Conservation (phyloP, 2,113 vertebrate genomes). For the Cottus gobio region DNA sequence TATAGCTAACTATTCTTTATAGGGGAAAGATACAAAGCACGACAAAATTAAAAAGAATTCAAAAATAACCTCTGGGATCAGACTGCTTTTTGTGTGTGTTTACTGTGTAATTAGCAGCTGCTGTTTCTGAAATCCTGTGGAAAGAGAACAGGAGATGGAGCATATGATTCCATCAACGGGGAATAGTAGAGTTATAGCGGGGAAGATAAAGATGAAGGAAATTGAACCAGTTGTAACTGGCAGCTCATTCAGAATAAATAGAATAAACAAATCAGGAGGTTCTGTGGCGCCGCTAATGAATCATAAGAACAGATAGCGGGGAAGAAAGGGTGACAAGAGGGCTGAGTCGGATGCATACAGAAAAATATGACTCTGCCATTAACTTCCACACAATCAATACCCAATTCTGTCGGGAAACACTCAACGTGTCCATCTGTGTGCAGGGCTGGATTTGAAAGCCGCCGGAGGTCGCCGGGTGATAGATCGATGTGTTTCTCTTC, state of each 20-base stretch:
- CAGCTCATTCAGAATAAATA: constrained; percentile 52
- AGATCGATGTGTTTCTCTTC: constrained; percentile 84
- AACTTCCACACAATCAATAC: constrained; percentile 81
- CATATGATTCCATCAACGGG: constrained; percentile 60
- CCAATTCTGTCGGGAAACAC: constrained; percentile 75
- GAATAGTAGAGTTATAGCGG: constrained; percentile 55
- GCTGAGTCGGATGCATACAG: constrained; percentile 62
- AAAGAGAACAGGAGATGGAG: constrained; percentile 47
- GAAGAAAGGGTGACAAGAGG: constrained; percentile 47
- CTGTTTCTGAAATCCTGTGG: constrained; percentile 52
- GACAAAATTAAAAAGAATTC: constrained; percentile 84
- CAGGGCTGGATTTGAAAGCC: constrained; percentile 77
- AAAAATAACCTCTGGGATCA: constrained; percentile 60
- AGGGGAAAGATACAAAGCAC: constrained; percentile 87
- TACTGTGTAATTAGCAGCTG: constrained; percentile 53
- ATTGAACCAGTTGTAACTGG: constrained; percentile 46
- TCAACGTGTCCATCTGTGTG: constrained; percentile 78
- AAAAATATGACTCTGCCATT: constrained; percentile 81
- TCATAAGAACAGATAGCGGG: constrained; percentile 60
- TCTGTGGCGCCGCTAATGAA: constrained; percentile 55
- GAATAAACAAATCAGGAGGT: constrained; percentile 60
- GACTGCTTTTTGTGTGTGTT: constrained; percentile 51
- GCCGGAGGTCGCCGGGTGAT: constrained; percentile 75
- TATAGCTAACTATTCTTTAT: constrained; percentile 89
- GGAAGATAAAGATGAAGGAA: constrained; percentile 50